Base-by-base conservation (phyloP, 2,113 vertebrate genomes). In the Pachycephala philippinensis region DNA sequence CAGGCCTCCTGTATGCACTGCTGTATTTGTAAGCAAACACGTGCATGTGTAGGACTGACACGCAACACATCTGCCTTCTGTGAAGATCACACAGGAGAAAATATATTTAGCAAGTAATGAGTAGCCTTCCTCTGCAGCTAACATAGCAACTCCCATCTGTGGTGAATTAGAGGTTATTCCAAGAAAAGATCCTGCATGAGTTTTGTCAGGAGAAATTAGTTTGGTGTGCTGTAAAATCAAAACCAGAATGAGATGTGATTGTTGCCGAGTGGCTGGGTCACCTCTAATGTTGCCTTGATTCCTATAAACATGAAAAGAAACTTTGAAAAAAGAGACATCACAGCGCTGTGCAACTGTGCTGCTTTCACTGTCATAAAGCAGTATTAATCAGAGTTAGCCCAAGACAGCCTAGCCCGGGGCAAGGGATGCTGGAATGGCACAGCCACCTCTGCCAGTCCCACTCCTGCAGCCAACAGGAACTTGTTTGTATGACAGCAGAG, bases 131-230 rank as follows among this genome's bases (percentile, higher is more conserved):
- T 82, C 79, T 28, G 10, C 75, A 86, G 65, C 79, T 86, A 90
- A 74, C 60, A 79, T 20, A 94, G 87, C 74, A 84, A 3, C 64
- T 93, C 91, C 94, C 95, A 96, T 97, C 94, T 96, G 97, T 86
- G 81, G 44, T 70, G 65, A 95, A 97, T 97, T 96, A 97, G 54
- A 56, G 71, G 45, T 65, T 70, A 92, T 66, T 88, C 81, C 45
- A 91, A 93, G 88, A 95, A 95, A 95, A 89, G 84, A 77, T 90
- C 86, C 77, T 75, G 88, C 75, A 61, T 77, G 69, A 74, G 79
- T 93, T 96, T 95, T 96, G 95, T 96, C 90, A 95, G 95, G 90
- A 97, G 84, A 95, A 93, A 96, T 97, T 97, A 86, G 69, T 91
- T 96, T 84, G 78, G 93, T 85, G 82, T 94, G 94, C 52, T 93